Conservation (phyloP, 2,113 vertebrate genomes). For the Hemiscyllium ocellatum region DNA sequence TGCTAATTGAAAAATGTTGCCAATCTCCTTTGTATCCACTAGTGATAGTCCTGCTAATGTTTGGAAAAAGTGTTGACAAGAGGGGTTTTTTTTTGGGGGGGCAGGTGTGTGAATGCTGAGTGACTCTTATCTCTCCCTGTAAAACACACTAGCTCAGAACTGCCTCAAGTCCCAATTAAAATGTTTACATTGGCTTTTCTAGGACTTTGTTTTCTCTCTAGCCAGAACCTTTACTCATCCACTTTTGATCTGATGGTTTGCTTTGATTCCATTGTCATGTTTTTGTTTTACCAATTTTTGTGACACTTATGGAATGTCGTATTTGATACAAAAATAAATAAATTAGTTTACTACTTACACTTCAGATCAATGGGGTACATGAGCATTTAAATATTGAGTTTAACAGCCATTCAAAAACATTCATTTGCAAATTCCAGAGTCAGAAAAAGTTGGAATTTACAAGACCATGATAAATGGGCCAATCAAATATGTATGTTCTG, state of each 20-base stretch:
- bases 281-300: neutral
- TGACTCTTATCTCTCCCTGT: neutral
- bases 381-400: neutral
- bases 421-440: neutral
- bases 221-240: neutral
- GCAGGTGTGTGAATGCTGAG: neutral
- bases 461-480: neutral
- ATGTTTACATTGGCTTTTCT: neutral
- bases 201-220: neutral
- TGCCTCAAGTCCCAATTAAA: neutral
- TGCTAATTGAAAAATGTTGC: neutral
- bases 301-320: too few relatives aligned
- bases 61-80: neutral
- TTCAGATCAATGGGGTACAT: neutral
- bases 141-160: neutral
- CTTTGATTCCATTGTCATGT: neutral
- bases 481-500: neutral
- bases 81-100: neutral
- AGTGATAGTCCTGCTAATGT: neutral
- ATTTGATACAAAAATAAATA: neutral
- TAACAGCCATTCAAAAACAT: neutral
- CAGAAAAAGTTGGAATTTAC: neutral
- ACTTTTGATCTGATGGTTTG: neutral
- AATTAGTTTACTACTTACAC: neutral
- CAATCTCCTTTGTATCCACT: neutral